Base-by-base conservation (phyloP, 2,797 vertebrate species). In the Onychomys torridus region DNA sequence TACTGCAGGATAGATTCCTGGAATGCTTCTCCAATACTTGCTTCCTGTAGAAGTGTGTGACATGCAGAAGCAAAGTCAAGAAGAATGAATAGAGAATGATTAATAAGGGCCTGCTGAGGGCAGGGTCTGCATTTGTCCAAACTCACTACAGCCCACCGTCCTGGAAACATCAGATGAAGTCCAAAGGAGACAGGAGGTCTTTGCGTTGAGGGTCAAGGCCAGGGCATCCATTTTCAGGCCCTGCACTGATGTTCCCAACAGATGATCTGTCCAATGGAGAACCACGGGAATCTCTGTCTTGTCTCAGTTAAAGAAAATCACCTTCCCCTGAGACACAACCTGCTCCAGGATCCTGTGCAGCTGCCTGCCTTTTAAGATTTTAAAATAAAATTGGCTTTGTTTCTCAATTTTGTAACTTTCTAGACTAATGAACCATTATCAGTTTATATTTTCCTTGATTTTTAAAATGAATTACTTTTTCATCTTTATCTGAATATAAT, bases 401-500 rank as follows among this genome's bases (percentile, higher is more conserved):
- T 85, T 93, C 89, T 93, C 65, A 65, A 7, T n/a, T 49, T 78
- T 55, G 21, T 37, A 79, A n/a, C 55, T 87, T 84, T 91, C 75
- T 94, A 71, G 65, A 91, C 75, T 49, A 59, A 81, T 59, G 59
- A 59, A 71, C 43, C n/a, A 78, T 37, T 37, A 43, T 92, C 84
- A 75, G 29, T 32, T 95, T 88, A 13, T 63, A n/a, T 40, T 91
- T 82, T 8, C 34, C 23, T 49, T 91, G 17, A 69, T 55, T 93
- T 85, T 71, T 2, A 57, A 96, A 96, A 73, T 90, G 73, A 95
- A 65, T 65, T 65, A 69, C 76, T 32, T 29, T 75, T 86, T 69
- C 23, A n/a, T 67, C 21, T 75, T 92, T 46, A 52, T 17, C 29
- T 40, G 77, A 9, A 57, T 59, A 67, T 23, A 86, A 63, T 40